These are phyloP conservation scores for Catostomus latipinnis DNA, from an alignment of 2,797 vertebrate species.

Conservation along the genomic window DNA sequence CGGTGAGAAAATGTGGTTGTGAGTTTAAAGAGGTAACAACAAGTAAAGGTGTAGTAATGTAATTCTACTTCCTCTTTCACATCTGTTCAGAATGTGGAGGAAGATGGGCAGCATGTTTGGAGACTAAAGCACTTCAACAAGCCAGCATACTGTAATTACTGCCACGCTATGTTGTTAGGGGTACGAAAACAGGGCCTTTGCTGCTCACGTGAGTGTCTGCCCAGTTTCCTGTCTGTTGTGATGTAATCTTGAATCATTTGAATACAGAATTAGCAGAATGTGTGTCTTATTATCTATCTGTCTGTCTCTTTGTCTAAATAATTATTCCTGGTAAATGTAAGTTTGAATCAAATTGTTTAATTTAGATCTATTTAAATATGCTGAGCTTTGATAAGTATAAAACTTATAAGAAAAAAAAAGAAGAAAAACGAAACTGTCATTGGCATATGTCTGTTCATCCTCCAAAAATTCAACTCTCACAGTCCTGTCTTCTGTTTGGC, in stretches of 20 bases:
- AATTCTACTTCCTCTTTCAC: background rate
- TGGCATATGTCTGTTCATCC: too few species aligned
- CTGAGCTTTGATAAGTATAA: too few species aligned
- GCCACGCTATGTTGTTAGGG: conserved; percentile 90
- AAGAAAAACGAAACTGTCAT: background rate
- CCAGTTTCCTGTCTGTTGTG: background rate
- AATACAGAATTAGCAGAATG: too few species aligned
- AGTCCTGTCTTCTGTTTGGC: conserved; percentile 38
- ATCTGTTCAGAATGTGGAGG: conserved; percentile 82
- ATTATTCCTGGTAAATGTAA: too few species aligned
- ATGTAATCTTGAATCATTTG: background rate
- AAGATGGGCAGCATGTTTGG: conserved; percentile 92
- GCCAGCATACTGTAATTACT: conserved; percentile 95
- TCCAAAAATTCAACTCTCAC: background rate
- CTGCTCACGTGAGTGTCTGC: conserved; percentile 85
- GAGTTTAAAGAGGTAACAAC: conserved; percentile 4
- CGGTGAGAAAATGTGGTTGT: conserved; percentile 69
- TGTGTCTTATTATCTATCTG: too few species aligned
- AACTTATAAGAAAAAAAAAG: too few species aligned
- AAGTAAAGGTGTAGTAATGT: background rate
- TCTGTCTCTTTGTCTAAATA: too few species aligned
- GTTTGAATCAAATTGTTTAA: too few species aligned
- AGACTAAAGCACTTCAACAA: conserved; percentile 97
- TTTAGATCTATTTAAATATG: too few species aligned
- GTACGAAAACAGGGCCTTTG: conserved; percentile 95